A percentile compares a stretch with the other conserved stretches of the same genome.
phyloP scores from a whole-genome alignment of 2,113 vertebrate genomes.

The Nymphicus hollandicus region DNA sequence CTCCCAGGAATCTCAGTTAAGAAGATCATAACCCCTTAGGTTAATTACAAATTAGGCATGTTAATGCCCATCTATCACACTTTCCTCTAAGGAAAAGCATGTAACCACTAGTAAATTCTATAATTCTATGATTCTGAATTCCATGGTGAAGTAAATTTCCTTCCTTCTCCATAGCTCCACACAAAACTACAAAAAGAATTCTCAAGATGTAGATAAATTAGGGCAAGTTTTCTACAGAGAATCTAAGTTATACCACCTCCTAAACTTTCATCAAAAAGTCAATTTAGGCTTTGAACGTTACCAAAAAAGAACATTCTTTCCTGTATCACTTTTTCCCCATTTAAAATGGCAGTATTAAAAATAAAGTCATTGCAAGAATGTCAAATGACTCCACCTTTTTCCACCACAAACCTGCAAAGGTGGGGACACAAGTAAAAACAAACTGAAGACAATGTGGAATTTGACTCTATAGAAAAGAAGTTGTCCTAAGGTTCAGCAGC shows the following conservation, averaged over 20 bases:
- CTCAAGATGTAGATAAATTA: background rate
- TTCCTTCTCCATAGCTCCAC: background rate
- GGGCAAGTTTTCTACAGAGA: background rate
- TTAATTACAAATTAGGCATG: slow-evolving; percentile 37
- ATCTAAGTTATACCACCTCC: background rate
- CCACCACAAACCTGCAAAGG: background rate
- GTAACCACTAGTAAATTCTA: background rate
- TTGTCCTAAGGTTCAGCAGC: background rate
- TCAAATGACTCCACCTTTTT: background rate
- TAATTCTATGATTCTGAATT: background rate
- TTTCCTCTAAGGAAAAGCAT: background rate
- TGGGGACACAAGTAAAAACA: background rate
- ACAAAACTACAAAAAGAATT: background rate
- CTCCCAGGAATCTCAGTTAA: background rate
- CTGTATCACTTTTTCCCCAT: background rate
- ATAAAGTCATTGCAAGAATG: background rate
- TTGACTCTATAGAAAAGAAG: background rate
- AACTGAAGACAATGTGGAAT: background rate
- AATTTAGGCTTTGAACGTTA: background rate
- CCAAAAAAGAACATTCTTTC: background rate
- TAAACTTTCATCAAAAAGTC: background rate
- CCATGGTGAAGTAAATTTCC: background rate
- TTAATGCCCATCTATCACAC: slow-evolving; percentile 8
- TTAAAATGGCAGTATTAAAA: background rate
- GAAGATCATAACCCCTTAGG: background rate